A percentile compares a stretch with the other conserved stretches of the same genome.
These are phyloP conservation scores for Parotocinclus haroldoi DNA, from an alignment of 2,797 vertebrate species.

Conservation along the genomic window DNA sequence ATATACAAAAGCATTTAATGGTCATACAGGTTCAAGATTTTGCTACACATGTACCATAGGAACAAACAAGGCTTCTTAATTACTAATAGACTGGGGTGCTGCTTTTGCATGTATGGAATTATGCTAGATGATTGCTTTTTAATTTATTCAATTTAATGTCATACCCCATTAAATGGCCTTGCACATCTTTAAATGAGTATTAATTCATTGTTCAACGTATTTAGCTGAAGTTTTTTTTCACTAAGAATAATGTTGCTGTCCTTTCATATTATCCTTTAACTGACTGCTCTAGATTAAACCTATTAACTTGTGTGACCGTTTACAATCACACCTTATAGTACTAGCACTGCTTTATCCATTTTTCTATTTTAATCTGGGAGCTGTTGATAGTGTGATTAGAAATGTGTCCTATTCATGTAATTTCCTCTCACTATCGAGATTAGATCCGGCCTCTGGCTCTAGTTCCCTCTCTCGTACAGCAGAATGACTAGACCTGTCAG, in stretches of 20 bases:
- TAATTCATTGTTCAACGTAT: not conserved
- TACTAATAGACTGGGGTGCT: constrained; percentile 17
- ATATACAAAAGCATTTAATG: constrained; percentile 1
- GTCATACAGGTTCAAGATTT: constrained; percentile 8
- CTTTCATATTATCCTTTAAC: not conserved
- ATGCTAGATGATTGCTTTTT: constrained; percentile 8
- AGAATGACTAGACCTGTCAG: constrained; percentile 55
- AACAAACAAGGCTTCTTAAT: constrained; percentile 8
- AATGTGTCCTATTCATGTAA: not conserved
- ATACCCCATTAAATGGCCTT: constrained; percentile 16
- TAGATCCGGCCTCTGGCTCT: not conserved
- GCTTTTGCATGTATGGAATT: not conserved
- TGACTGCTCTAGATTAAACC: not conserved
- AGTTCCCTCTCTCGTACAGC: constrained; percentile 28
- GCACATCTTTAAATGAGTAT: constrained; percentile 1
- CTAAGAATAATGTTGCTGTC: constrained; percentile 3
- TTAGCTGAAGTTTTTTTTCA: not conserved
- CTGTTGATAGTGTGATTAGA: constrained; percentile 4
- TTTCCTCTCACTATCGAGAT: not conserved
- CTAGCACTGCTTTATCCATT: not conserved
- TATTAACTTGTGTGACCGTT: not conserved
- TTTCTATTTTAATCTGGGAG: not conserved
- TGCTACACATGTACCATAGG: constrained; percentile 4
- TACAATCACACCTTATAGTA: constrained; percentile 1
- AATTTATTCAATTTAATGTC: constrained; percentile 5